Percentiles rank a stretch among this genome's conserved stretches.
These are phyloP conservation scores for Cerastis leucographa DNA, from an alignment of 2,888 invertebrate genomes.

Conservation along the genomic window DNA sequence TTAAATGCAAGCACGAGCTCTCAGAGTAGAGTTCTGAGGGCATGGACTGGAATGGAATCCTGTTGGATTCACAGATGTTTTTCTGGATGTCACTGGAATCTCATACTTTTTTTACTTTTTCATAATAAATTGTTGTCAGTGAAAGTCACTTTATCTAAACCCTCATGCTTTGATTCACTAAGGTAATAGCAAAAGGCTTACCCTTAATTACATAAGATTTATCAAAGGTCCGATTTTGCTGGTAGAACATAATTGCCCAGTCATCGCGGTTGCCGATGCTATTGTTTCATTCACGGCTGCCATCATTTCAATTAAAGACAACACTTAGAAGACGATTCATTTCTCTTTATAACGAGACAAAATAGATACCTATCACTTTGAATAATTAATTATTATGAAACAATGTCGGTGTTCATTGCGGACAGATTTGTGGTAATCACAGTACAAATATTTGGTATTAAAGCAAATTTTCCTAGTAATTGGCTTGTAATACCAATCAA, in stretches of 20 bases:
- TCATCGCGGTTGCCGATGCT: neutral
- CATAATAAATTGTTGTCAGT: too few relatives aligned
- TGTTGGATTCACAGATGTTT: too few relatives aligned
- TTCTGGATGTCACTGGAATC: neutral
- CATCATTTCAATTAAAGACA: neutral
- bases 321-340: conserved; percentile 1
- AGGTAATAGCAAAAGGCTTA: neutral
- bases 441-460: neutral
- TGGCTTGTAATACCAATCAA: neutral
- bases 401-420: neutral
- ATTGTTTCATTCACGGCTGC: neutral
- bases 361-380: neutral
- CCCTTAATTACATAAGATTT: neutral
- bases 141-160: neutral
- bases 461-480: neutral
- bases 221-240: neutral
- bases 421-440: conserved; percentile 18
- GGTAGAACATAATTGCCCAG: too few relatives aligned
- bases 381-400: conserved; percentile 11
- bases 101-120: too few relatives aligned
- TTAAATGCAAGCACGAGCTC: neutral
- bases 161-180: too few relatives aligned
- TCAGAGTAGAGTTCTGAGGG: too few relatives aligned
- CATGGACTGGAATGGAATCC: neutral
- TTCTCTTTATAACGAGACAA: neutral